These are phyloP conservation scores for Pipistrellus pipistrellus DNA, from an alignment of 2,797 vertebrate species.

Conservation along the genomic window DNA sequence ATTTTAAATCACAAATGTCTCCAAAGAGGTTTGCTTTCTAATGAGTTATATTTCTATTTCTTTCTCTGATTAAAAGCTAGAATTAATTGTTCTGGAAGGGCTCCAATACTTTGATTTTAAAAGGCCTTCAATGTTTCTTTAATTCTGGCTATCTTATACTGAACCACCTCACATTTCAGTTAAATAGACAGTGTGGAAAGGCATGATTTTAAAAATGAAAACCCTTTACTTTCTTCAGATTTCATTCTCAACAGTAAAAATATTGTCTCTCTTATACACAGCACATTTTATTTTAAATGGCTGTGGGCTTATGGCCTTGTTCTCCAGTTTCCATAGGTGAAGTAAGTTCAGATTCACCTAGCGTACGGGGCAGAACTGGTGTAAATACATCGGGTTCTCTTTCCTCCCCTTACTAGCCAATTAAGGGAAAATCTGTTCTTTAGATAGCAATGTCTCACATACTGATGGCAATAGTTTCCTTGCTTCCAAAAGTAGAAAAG, in stretches of 20 bases:
- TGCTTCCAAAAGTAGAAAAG: background rate
- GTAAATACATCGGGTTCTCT: background rate
- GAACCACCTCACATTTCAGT: background rate
- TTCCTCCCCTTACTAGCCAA: background rate
- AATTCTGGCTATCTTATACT: background rate
- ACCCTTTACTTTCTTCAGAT: background rate
- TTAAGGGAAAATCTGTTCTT: background rate
- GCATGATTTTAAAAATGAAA: background rate
- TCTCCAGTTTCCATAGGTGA: background rate
- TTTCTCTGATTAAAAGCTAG: slow-evolving; percentile 27
- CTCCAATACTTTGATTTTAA: background rate
- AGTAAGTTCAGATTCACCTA: background rate
- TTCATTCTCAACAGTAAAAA: background rate
- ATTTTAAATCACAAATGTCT: background rate
- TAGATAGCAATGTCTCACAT: background rate
- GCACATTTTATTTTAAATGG: background rate
- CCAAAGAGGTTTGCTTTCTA: slow-evolving; percentile 22
- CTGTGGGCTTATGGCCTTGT: background rate
- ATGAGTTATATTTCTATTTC: slow-evolving; percentile 23
- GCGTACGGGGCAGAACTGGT: background rate
- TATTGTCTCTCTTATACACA: background rate
- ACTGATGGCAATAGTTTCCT: background rate
- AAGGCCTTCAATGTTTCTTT: background rate
- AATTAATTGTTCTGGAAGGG: background rate
- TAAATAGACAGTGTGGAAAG: background rate